Evolutionary conservation across 2,113 vertebrate species (phyloP), one percentile per base, ranked within the genome.

Genomic region (Pteruthius melanotis): DNA sequence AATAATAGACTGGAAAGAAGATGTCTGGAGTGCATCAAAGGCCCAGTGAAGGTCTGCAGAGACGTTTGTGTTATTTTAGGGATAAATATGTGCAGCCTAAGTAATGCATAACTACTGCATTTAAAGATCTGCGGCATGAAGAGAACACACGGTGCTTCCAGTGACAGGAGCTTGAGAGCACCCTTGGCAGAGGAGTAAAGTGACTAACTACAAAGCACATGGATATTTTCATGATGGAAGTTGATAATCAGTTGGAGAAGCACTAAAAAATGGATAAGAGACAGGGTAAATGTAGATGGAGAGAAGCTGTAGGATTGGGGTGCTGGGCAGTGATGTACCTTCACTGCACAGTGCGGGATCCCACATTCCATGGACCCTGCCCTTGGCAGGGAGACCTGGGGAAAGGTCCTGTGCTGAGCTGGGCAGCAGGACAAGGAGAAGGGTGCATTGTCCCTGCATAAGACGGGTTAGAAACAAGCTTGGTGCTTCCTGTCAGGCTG

Each of bases 21-120:
- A 83, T 77, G 83, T 91, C 90, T 97, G 94, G 80, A 83, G 91
- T 71, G 83, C 93, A 90, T 95, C 95, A 96, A 96, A 97, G 83
- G 56, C 94, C 83, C 84, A 31, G 71, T 44, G 76, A 96, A 95
- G 63, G 79, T 83, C 90, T 94, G n/a, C 42, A 88, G 88, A 92
- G 83, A 95, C 0, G 3, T 71, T 83, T 83, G 68, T 74, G 88
- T 92, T 94, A 94, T 94, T 96, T 93, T 83, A 89, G 68, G 71
- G 81, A 92, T 85, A 95, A 93, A 93, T 92, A 88, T 50, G 54
- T 90, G 76, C 54, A n/a, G 86, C 89, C 79, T 66, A 76, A 90
- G 83, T 90, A 90, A 81, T 59, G 83, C 54, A 9, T 63, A 94
- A 94, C 89, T 77, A 31, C 76, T 83, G 71, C 64, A 66, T 88